Percentiles rank a stretch among this genome's conserved stretches.
Conservation (phyloP, 1,140 invertebrate species). For the Drosophila ambigua region DNA sequence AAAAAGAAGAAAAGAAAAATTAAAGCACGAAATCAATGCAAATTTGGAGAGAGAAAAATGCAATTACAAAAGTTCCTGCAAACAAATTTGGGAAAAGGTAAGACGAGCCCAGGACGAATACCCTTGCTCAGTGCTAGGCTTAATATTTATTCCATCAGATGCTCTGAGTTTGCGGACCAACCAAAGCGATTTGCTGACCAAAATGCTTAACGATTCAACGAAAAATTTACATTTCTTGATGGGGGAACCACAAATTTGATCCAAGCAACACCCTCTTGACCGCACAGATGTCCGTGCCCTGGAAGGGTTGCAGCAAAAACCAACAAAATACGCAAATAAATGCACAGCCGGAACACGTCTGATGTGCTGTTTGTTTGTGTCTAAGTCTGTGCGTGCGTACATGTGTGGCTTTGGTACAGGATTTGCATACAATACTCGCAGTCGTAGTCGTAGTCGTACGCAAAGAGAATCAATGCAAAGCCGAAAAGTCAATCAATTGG, state of each 20-base stretch:
- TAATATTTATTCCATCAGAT: no score
- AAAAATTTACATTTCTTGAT: no score
- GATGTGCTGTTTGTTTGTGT: slow-evolving; percentile 30
- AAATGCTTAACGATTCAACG: no score
- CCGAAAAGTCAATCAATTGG: slow-evolving; percentile 75
- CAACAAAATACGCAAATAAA: slow-evolving; percentile 31
- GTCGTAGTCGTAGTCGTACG: background rate
- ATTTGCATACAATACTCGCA: slow-evolving; percentile 44
- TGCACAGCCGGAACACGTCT: slow-evolving; percentile 24
- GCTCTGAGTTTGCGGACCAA: no score
- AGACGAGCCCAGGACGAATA: background rate
- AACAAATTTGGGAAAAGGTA: background rate
- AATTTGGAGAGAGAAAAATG: slow-evolving; percentile 46
- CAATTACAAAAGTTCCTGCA: slow-evolving; percentile 31
- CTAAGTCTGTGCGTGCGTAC: background rate
- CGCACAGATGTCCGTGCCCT: background rate
- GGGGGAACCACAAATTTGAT: no score
- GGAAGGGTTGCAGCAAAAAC: background rate
- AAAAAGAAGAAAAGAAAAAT: slow-evolving; percentile 17
- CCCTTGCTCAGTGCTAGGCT: no score
- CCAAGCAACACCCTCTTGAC: background rate
- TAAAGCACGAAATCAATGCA: slow-evolving; percentile 34
- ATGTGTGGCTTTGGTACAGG: slow-evolving; percentile 15
- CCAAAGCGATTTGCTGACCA: no score
- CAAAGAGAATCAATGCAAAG: slow-evolving; percentile 65